Conservation (phyloP, 2,113 vertebrate species). For the Miniopterus natalensis region DNA sequence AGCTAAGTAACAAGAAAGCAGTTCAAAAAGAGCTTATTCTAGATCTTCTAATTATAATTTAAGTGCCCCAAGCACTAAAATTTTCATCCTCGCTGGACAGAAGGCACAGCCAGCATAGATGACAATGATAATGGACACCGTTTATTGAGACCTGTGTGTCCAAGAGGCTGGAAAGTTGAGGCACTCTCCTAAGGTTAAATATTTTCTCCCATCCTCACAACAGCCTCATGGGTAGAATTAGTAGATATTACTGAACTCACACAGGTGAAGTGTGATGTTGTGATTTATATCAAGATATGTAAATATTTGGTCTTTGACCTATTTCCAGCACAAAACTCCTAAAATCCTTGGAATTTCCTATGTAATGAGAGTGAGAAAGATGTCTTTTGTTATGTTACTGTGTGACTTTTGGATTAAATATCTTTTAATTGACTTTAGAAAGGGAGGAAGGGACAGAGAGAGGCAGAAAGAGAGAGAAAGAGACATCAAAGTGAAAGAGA, state of each 20-base stretch:
- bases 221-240: too few relatives aligned
- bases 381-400: not conserved
- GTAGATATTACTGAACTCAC: not conserved
- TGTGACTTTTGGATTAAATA: not conserved
- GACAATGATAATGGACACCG: not conserved
- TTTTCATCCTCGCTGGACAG: slow-evolving; percentile 2
- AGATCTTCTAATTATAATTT: slow-evolving; percentile 2
- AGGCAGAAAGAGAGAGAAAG: too few relatives aligned
- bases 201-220: not conserved
- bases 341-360: not conserved
- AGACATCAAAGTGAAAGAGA: too few relatives aligned
- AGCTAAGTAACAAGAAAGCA: not conserved
- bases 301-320: not conserved
- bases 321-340: not conserved
- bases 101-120: not conserved
- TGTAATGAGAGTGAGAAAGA: not conserved
- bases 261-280: not conserved
- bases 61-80: not conserved
- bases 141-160: not conserved
- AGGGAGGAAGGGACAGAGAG: too few relatives aligned
- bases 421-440: too few relatives aligned
- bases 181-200: not conserved
- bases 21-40: not conserved
- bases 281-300: not conserved
- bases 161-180: slow-evolving; percentile 40